These are phyloP conservation scores for Drosophila paracracens DNA, from an alignment of 2,888 invertebrate species.

Conservation along the genomic window DNA sequence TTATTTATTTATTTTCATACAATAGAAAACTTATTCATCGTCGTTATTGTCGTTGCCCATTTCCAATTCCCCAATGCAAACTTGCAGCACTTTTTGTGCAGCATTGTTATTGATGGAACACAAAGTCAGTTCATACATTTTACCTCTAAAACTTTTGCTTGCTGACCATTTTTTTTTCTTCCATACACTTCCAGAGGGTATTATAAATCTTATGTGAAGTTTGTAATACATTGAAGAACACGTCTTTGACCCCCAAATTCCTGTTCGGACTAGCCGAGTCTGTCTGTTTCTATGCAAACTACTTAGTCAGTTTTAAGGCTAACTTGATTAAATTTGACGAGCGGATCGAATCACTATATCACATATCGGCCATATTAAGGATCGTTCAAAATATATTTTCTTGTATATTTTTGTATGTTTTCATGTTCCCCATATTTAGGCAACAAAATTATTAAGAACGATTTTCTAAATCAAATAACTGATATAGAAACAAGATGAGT, in stretches of 20 bases:
- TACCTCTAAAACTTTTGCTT: constrained; percentile 34
- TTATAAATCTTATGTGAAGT: background rate
- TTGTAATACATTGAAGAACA: background rate
- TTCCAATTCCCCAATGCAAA: constrained; percentile 5
- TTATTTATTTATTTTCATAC: background rate
- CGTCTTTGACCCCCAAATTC: background rate
- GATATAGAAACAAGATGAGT: rapidly evolving
- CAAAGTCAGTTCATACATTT: constrained; percentile 42
- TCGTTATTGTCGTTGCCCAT: constrained; percentile 18
- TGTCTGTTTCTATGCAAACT: background rate
- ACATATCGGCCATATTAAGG: background rate
- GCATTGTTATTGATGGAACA: constrained; percentile 30
- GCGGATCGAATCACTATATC: background rate
- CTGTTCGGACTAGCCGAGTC: background rate
- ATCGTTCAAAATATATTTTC: background rate
- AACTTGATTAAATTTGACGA: background rate
- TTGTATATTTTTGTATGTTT: background rate
- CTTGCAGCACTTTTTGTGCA: background rate
- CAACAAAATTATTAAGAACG: background rate
- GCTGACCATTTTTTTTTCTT: background rate
- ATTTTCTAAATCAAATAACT: background rate
- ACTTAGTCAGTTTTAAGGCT: background rate
- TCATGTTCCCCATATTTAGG: background rate
- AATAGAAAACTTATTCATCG: constrained; percentile 20
- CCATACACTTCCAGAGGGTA: background rate